phyloP scores from a whole-genome alignment of 2,797 vertebrate species.

The Scomberomorus guttatus region DNA sequence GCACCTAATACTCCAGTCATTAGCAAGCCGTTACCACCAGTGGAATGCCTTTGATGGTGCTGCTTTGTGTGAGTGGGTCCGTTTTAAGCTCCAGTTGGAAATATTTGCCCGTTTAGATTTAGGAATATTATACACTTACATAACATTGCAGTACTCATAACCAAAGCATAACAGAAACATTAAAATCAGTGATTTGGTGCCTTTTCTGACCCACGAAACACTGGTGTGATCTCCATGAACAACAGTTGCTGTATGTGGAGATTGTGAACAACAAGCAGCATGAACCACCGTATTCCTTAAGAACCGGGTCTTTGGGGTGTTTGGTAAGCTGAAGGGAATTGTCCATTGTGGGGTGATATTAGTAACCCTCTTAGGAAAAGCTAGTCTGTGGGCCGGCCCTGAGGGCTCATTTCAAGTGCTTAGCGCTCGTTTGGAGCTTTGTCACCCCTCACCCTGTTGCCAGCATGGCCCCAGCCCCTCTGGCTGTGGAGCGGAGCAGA shows the following conservation, averaged over 20 bases:
- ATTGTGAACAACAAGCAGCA: slow-evolving; percentile 30
- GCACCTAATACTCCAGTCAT: slow-evolving; percentile 81
- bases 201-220: slow-evolving; percentile 28
- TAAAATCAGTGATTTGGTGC: slow-evolving; percentile 20
- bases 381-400: slow-evolving; percentile 80
- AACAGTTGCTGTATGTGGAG: slow-evolving; percentile 9
- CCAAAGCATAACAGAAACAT: neutral
- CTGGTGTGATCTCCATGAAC: slow-evolving; percentile 25
- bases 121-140: slow-evolving; percentile 33
- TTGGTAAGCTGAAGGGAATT: slow-evolving; percentile 77
- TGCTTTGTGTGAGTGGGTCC: slow-evolving; percentile 67
- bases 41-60: slow-evolving; percentile 83
- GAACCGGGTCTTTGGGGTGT: slow-evolving; percentile 63
- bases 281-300: slow-evolving; percentile 58
- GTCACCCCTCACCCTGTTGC: slow-evolving; percentile 80
- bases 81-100: slow-evolving; percentile 57
- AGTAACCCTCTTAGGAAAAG: slow-evolving; percentile 86
- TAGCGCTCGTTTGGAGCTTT: slow-evolving; percentile 84
- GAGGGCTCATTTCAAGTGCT: slow-evolving; percentile 86
- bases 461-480: slow-evolving; percentile 76
- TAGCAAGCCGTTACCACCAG: slow-evolving; percentile 76
- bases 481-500: slow-evolving; percentile 74
- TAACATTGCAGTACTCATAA: slow-evolving; percentile 14
- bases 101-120: slow-evolving; percentile 51
- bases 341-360: slow-evolving; percentile 82